Conservation (phyloP, 2,797 vertebrate species). For the Manis crassicaudata region DNA sequence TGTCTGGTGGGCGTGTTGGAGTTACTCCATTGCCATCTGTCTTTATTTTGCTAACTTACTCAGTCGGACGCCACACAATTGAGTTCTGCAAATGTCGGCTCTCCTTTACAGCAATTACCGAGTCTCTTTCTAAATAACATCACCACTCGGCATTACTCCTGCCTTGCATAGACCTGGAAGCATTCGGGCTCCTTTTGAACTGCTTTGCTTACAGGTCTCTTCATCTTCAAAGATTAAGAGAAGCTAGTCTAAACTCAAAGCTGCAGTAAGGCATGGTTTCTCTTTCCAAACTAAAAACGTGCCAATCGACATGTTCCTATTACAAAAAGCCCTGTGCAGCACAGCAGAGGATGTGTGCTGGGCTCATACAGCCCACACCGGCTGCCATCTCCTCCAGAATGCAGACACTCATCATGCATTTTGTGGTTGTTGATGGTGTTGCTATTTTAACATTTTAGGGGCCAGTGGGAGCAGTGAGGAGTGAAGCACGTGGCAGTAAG, state of each 20-base stretch:
- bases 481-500: not conserved
- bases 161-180: not conserved
- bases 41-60: slow-evolving; percentile 81
- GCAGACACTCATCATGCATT: not conserved
- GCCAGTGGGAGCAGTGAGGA: not conserved
- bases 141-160: slow-evolving; percentile 21
- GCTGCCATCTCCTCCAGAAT: not conserved
- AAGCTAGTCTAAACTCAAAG: slow-evolving; percentile 59
- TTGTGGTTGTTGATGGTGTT: not conserved
- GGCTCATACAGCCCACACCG: not conserved
- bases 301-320: slow-evolving; percentile 25
- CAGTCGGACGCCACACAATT: slow-evolving; percentile 76
- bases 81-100: slow-evolving; percentile 73
- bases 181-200: slow-evolving; percentile 27
- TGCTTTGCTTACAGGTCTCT: slow-evolving; percentile 52
- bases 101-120: slow-evolving; percentile 61
- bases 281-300: slow-evolving; percentile 47
- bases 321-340: slow-evolving; percentile 6
- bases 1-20: slow-evolving; percentile 71
- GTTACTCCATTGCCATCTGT: slow-evolving; percentile 80
- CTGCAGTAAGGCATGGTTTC: slow-evolving; percentile 54
- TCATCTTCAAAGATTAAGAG: slow-evolving; percentile 64
- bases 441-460: slow-evolving; percentile 23
- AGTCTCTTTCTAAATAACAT: slow-evolving; percentile 66
- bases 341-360: not conserved